Evolutionary conservation across 2,888 invertebrate species (phyloP), one percentile per base, ranked within the genome.

Genomic region (Hypolimnas misippus): DNA sequence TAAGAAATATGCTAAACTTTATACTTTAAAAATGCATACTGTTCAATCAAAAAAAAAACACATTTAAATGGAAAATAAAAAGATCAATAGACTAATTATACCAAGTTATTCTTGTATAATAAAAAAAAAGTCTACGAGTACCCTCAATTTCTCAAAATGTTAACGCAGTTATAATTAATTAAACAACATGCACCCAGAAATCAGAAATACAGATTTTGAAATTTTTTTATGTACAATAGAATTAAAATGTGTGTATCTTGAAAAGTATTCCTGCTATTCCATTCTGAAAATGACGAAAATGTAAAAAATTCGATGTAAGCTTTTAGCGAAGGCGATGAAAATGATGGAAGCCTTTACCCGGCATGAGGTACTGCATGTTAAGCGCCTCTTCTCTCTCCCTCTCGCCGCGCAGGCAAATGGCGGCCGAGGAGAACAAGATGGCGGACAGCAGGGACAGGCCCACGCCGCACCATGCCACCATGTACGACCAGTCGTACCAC

Each of bases 361-460:
- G 98, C 98, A 98, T 98, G 93, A 98, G 94, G 93, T 98, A 98
- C 94, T 98, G 98, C 96, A 98, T 97, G 94, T 98, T 98, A 93
- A 98, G 95, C 90, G 97, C 97, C 93, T 98, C 97, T 91, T 98
- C 98, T 88, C 96, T 95, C 92, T 97, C 97, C 84, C 97, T 94
- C 93, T 98, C 98, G 89, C 96, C 97, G 87, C 97, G 95, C 89
- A 98, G 95, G 93, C 98, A 98, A 93, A 98, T 96, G 85, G 98
- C 98, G 81, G 98, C 97, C 86, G 97, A 97, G 81, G 97, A 97
- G 91, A 98, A 96, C 89, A 98, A 94, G 87, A 98, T 96, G 92
- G 98, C 97, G 79, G 97, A 96, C 87, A 98, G 93, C 85, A 98
- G 94, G 81, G 97, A 95, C 93, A 97, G 96, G 78, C 96, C 97